Conservation (phyloP, 1,140 invertebrate genomes). For the Andricus grossulariae region DNA sequence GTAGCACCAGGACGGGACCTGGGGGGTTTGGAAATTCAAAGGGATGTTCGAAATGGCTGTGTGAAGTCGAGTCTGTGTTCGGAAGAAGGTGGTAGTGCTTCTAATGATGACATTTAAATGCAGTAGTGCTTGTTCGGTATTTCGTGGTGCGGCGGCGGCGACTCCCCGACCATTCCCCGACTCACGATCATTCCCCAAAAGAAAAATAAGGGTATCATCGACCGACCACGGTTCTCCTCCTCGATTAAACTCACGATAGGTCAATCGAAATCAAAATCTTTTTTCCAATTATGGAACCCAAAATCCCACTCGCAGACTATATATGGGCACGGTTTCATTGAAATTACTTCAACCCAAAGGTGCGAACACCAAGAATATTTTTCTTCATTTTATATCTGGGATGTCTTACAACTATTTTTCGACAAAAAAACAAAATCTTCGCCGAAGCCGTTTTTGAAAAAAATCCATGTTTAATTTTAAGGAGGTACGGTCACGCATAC, state of each 20-base stretch:
- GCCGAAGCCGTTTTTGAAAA: no score
- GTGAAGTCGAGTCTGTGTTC: conserved; percentile 53
- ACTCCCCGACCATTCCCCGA: conserved; percentile 32
- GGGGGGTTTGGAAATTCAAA: conserved; percentile 65
- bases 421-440: no score
- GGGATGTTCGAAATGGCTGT: conserved; percentile 59
- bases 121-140: conserved; percentile 74
- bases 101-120: conserved; percentile 78
- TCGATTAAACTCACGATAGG: conserved; percentile 1
- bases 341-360: no score
- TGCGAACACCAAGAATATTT: no score
- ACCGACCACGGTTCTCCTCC: conserved; percentile 20
- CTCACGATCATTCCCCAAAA: not conserved
- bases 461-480: no score
- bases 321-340: no score
- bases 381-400: no score
- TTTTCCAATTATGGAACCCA: conserved; percentile 39
- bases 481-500: no score
- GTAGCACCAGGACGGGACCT: conserved; percentile 53
- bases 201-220: conserved; percentile 63
- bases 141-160: conserved; percentile 63
- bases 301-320: conserved; percentile 28
- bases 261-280: conserved; percentile 42
- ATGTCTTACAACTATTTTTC: no score
- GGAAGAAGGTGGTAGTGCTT: conserved; percentile 61